Percentiles rank a stretch among this genome's conserved stretches.
Evolutionary conservation across 2,797 vertebrate species (phyloP).

Genomic region (Apogon hyalosoma): DNA sequence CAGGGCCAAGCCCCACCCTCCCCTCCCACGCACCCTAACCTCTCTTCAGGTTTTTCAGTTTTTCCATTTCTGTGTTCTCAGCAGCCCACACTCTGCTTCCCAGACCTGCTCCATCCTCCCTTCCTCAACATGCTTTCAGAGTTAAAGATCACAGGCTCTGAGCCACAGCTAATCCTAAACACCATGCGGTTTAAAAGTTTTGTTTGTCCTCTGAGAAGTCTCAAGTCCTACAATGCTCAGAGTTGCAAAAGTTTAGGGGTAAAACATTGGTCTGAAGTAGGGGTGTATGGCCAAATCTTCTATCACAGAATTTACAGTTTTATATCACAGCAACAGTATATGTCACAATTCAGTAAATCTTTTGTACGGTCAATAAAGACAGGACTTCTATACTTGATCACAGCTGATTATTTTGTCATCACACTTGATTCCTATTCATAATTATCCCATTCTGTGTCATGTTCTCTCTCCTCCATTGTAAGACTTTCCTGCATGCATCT

Average conservation of each 20-base stretch:
- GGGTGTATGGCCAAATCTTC: too few species aligned
- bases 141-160: conserved; percentile 54
- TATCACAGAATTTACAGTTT: too few species aligned
- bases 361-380: too few species aligned
- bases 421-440: too few species aligned
- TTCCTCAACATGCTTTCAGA: conserved; percentile 35
- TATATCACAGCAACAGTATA: too few species aligned
- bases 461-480: too few species aligned
- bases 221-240: conserved; percentile 3
- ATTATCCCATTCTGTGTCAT: too few species aligned
- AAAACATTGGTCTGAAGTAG: conserved; percentile 9
- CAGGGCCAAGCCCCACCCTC: conserved; percentile 50
- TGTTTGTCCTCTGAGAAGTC: conserved; percentile 42
- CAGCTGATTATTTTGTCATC: too few species aligned
- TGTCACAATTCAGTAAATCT: too few species aligned
- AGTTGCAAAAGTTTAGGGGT: conserved; percentile 11
- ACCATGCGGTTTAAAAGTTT: conserved; percentile 46
- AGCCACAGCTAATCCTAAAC: conserved; percentile 36
- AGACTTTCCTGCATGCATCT: too few species aligned
- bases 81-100: conserved; percentile 57
- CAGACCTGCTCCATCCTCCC: conserved; percentile 54
- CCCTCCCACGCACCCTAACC: conserved; percentile 71
- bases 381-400: too few species aligned
- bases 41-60: conserved; percentile 64
- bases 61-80: conserved; percentile 71